phyloP scores from a whole-genome alignment of 2,888 invertebrate genomes.

The Frankliniella fusca region DNA sequence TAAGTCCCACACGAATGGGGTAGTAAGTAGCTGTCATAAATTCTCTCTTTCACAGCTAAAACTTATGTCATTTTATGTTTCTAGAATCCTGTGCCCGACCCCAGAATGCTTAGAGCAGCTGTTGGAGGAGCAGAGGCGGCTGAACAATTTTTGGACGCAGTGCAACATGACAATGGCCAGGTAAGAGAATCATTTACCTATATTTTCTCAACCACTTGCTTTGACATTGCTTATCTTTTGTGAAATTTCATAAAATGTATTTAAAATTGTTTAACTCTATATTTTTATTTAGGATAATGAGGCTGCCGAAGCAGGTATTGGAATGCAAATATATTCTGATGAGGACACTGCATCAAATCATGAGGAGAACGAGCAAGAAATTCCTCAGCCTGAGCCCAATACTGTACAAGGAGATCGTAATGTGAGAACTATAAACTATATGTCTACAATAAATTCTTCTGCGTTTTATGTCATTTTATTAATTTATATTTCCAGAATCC shows the following conservation, averaged over 20 bases:
- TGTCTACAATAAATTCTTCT: not conserved
- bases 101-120: not conserved
- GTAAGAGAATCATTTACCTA: not conserved
- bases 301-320: not conserved
- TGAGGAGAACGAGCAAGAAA: not conserved
- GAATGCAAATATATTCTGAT: not conserved
- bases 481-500: too few relatives aligned
- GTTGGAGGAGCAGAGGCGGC: not conserved
- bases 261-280: not conserved
- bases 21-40: too few relatives aligned
- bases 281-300: not conserved
- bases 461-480: too few relatives aligned
- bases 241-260: not conserved
- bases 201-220: not conserved
- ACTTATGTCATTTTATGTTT: too few relatives aligned
- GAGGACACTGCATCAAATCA: not conserved
- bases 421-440: not conserved
- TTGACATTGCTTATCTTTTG: too few relatives aligned
- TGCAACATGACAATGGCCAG: not conserved
- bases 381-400: not conserved
- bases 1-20: too few relatives aligned
- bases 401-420: not conserved
- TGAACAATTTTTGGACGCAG: not conserved
- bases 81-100: too few relatives aligned
- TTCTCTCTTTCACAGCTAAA: too few relatives aligned